These are phyloP conservation scores for Dorcus hopei DNA, from an alignment of 2,888 invertebrate species.

Conservation along the genomic window DNA sequence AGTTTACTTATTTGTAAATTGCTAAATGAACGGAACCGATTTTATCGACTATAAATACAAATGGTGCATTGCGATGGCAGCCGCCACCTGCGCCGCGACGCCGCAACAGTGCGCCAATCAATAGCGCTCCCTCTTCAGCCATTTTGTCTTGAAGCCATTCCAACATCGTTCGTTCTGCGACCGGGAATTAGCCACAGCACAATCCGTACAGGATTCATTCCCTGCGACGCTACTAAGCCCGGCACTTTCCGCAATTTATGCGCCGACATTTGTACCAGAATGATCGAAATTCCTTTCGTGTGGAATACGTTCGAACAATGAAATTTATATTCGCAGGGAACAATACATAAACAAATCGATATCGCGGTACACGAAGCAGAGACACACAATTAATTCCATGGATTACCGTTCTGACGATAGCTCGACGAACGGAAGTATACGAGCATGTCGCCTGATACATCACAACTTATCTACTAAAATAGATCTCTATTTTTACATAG, in stretches of 20 bases:
- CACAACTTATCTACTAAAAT: conserved; percentile 27
- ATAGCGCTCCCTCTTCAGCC: conserved; percentile 48
- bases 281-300: background rate
- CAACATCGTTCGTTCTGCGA: conserved; percentile 31
- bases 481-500: conserved; percentile 31
- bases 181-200: conserved; percentile 38
- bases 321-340: background rate
- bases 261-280: background rate
- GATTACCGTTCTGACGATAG: conserved; percentile 26
- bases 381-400: conserved; percentile 21
- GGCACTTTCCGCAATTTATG: background rate
- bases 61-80: conserved; percentile 49
- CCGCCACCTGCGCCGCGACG: conserved; percentile 46
- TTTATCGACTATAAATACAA: conserved; percentile 48
- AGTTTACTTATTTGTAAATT: conserved; percentile 10
- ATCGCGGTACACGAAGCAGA: background rate
- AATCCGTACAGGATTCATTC: background rate
- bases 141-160: conserved; percentile 50
- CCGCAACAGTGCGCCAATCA: conserved; percentile 47
- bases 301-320: background rate
- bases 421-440: conserved; percentile 32
- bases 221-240: background rate
- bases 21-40: conserved; percentile 42
- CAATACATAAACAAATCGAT: conserved; percentile 3
- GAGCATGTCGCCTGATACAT: conserved; percentile 33